phyloP scores from a whole-genome alignment of 2,888 invertebrate genomes.

The Brachypterus glaber region DNA sequence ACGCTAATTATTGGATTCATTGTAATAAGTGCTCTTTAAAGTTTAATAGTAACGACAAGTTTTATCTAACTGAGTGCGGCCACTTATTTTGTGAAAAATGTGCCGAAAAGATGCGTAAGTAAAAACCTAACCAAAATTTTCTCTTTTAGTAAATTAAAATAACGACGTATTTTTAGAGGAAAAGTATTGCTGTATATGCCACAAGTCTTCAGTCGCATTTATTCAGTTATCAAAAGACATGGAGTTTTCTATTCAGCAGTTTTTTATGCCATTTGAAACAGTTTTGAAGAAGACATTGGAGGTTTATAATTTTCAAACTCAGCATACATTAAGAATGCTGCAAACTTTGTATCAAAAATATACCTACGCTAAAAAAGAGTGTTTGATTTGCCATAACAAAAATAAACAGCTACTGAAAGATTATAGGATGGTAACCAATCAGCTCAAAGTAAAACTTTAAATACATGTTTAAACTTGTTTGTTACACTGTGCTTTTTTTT shows the following conservation, averaged over 20 bases:
- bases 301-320: conserved; percentile 30
- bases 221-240: conserved; percentile 29
- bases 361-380: conserved; percentile 28
- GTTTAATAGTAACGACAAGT: conserved; percentile 23
- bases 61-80: conserved; percentile 33
- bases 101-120: conserved; percentile 25
- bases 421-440: conserved; percentile 21
- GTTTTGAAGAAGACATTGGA: conserved; percentile 26
- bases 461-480: too few species aligned
- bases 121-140: conserved; percentile 7
- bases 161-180: conserved; percentile 16
- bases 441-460: conserved; percentile 11
- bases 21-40: conserved; percentile 35
- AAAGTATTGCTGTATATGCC: conserved; percentile 30
- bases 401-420: conserved; percentile 28
- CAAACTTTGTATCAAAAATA: conserved; percentile 29
- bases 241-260: conserved; percentile 27
- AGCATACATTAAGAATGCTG: conserved; percentile 24
- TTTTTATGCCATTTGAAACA: conserved; percentile 28
- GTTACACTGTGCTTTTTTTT: too few species aligned
- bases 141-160: conserved; percentile 10
- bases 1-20: conserved; percentile 37
- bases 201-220: conserved; percentile 21
- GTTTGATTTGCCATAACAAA: conserved; percentile 24
- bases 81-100: conserved; percentile 35